Base-by-base conservation (phyloP, 2,797 vertebrate species). In the Allobates femoralis region DNA sequence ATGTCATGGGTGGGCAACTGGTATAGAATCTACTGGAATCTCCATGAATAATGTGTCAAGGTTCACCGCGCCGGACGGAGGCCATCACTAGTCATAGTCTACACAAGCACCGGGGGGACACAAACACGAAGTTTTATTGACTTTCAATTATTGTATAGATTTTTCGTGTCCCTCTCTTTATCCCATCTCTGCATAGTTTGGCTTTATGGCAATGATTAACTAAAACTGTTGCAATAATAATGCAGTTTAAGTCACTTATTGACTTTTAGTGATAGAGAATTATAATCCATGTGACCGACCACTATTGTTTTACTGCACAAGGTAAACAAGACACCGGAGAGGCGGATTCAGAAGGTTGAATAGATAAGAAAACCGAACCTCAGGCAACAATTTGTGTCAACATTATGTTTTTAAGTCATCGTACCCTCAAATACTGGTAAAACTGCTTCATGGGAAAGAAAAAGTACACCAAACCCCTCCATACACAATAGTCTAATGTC, bases 231-330 rank as follows among this genome's bases (percentile, higher is more conserved):
- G 50, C 67, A 37, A 71, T 55, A 82, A 71, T 79, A 79, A 79
- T 60, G 23, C 32, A 26, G 32, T 60, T 79, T 62, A 60, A 60
- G 77, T 58, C 50, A 56, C 66, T 82, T 53, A 37, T 56, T 82
- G 80, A 71, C 51, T 53, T 82, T 55, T 55, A 56, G 46, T n/a
- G 30, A 71, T 82, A 71, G 80, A 37, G 30, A 71, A 19, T 56
- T 82, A 26, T 71, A 34, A 55, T 81, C 26, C 79, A 67, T 14
- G 62, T 66, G 60, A 67, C 79, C 23, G 62, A 4, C 62, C 80
- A 37, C 80, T 82, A 82, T 82, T 82, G 66, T 82, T 82, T 56
- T 82, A 82, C 66, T 53, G 53, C 30, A 28, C 30, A 53, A 69
- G 80, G 46, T 71, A 26, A 81, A 69, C 62, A 81, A 71, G 66